Conservation (phyloP, 2,797 vertebrate genomes). For the Eospalax fontanierii region DNA sequence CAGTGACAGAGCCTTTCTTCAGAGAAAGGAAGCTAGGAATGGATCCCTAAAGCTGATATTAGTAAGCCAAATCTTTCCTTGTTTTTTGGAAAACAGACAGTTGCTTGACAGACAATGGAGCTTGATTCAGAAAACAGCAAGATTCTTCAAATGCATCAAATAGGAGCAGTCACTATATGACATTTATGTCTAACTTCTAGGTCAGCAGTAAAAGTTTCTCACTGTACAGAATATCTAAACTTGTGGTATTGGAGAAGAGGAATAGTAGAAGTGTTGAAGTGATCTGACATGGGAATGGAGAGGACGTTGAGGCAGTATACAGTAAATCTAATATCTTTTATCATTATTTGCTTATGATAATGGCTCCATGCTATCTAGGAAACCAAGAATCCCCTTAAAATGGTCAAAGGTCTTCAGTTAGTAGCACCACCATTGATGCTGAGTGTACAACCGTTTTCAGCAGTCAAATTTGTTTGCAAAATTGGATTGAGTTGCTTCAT, state of each 20-base stretch:
- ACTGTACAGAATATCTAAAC: background rate
- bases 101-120: background rate
- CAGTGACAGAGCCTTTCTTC: background rate
- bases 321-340: background rate
- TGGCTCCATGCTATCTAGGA: background rate
- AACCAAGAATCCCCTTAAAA: background rate
- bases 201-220: background rate
- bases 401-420: background rate
- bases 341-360: background rate
- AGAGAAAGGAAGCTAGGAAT: background rate
- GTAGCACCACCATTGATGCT: too few relatives aligned
- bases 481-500: background rate
- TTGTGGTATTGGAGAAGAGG: background rate
- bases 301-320: accelerated
- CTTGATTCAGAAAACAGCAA: background rate
- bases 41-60: background rate
- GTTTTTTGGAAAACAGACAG: background rate
- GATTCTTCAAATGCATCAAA: background rate
- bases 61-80: background rate
- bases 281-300: background rate
- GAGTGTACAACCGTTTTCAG: too few relatives aligned
- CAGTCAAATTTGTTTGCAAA: background rate
- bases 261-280: too few relatives aligned
- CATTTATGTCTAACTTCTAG: background rate
- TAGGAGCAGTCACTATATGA: background rate